Evolutionary conservation across 2,888 invertebrate genomes (phyloP).

Genomic region (Papilio protenor): DNA sequence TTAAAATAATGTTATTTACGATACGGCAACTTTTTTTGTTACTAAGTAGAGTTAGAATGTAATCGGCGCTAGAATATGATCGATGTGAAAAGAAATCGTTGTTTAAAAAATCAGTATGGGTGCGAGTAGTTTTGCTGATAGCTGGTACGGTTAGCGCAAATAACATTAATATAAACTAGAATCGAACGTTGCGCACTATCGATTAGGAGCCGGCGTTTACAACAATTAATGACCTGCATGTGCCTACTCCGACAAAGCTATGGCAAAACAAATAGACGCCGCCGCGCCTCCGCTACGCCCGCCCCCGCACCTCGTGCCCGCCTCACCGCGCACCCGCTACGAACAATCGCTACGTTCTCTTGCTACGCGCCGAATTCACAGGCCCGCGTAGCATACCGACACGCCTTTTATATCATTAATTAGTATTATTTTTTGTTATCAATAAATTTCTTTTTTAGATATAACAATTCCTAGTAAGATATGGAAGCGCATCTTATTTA

Average conservation of each 20-base stretch:
- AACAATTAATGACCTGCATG: constrained; percentile 85
- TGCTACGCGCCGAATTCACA: constrained; percentile 29
- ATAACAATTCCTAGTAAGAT: background rate
- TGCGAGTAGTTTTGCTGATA: constrained; percentile 50
- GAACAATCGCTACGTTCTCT: constrained; percentile 46
- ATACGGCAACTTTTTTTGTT: background rate
- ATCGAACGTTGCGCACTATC: constrained; percentile 82
- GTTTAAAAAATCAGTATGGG: background rate
- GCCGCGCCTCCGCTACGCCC: constrained; percentile 74
- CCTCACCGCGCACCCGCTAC: constrained; percentile 64
- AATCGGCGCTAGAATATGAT: background rate
- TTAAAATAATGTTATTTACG: too few relatives aligned
- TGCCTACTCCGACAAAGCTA: constrained; percentile 83
- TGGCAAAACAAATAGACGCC: constrained; percentile 83
- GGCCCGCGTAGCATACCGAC: constrained; percentile 1
- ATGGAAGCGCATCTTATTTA: background rate
- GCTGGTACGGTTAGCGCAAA: constrained; percentile 71
- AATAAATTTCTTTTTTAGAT: background rate
- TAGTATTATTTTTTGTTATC: background rate
- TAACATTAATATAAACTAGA: constrained; percentile 84
- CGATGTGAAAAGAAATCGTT: background rate
- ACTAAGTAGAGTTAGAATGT: background rate
- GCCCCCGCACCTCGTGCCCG: constrained; percentile 70
- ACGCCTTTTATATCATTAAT: background rate
- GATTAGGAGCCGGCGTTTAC: constrained; percentile 83